Evolutionary conservation across 1,140 invertebrate genomes (phyloP).

Genomic region (Drosophila rufa): DNA sequence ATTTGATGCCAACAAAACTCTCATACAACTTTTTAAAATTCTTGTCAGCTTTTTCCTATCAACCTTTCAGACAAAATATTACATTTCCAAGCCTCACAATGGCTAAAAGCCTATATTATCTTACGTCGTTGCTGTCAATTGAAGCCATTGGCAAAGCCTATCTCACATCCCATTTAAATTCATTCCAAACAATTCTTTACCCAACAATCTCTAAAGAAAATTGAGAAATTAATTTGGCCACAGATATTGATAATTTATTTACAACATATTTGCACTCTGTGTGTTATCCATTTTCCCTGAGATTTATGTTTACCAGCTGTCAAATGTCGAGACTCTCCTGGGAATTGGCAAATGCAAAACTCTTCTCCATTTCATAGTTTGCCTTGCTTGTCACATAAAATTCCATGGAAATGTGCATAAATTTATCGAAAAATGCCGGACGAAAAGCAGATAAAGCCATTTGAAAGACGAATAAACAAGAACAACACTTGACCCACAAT

Average conservation of each 20-base stretch:
- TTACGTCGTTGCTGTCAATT: not conserved
- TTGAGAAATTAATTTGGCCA: constrained; percentile 26
- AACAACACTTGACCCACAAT: constrained; percentile 43
- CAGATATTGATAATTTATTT: constrained; percentile 32
- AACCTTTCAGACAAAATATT: not conserved
- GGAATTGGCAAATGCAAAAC: constrained; percentile 20
- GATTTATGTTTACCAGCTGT: constrained; percentile 34
- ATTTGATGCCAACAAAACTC: too few species aligned
- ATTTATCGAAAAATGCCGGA: constrained; percentile 22
- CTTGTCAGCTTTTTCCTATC: not conserved
- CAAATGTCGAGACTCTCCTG: constrained; percentile 22
- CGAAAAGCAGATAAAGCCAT: constrained; percentile 19
- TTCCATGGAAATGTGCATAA: constrained; percentile 40
- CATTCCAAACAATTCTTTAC: not conserved
- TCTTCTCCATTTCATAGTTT: constrained; percentile 42
- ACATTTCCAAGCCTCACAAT: not conserved
- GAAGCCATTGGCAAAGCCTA: not conserved
- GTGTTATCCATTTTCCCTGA: constrained; percentile 7
- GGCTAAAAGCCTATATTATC: not conserved
- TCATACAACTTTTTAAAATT: not conserved
- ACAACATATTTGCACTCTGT: constrained; percentile 35
- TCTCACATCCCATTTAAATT: constrained; percentile 3
- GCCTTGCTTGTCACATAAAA: constrained; percentile 46
- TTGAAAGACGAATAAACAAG: constrained; percentile 12
- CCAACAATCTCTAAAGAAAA: not conserved